A percentile compares a stretch with the other conserved stretches of the same genome.
These are phyloP conservation scores for Acrossocheilus wenchowensis DNA, from an alignment of 2,797 vertebrate species.

Conservation along the genomic window DNA sequence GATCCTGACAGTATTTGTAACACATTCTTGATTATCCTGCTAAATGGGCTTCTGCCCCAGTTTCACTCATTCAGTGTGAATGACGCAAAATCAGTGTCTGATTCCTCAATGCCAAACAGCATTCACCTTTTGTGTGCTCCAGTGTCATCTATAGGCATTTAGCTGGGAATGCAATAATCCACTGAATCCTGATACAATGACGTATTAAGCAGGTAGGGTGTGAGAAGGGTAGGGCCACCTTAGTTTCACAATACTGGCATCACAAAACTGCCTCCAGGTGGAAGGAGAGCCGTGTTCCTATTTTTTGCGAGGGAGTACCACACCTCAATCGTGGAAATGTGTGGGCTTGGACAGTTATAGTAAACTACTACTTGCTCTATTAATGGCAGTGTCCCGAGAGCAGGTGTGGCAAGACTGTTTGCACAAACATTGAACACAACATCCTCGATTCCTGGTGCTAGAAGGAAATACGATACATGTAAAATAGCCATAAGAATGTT, in stretches of 20 bases:
- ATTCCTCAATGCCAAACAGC: not conserved
- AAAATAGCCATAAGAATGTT: not conserved
- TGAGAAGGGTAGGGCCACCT: not conserved
- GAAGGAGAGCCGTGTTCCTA: conserved; percentile 1
- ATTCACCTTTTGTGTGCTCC: not conserved
- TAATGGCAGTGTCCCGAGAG: not conserved
- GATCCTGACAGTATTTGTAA: not conserved
- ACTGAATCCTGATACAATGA: conserved; percentile 1
- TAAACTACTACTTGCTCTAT: not conserved
- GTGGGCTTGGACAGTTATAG: conserved; percentile 1
- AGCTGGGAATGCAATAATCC: not conserved
- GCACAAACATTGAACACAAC: not conserved
- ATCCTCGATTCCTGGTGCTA: not conserved
- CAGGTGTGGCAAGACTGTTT: conserved; percentile 38
- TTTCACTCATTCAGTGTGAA: conserved; percentile 23
- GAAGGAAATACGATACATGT: conserved; percentile 25
- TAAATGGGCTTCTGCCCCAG: conserved; percentile 16
- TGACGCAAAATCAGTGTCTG: conserved; percentile 16
- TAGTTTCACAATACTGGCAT: conserved; percentile 32
- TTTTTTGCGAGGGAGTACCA: conserved; percentile 2
- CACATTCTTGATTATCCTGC: conserved; percentile 14
- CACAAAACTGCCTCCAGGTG: conserved; percentile 20
- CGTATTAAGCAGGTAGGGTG: not conserved
- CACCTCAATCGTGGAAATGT: conserved; percentile 1
- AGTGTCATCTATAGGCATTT: conserved; percentile 5